Evolutionary conservation across 2,113 vertebrate genomes (phyloP), one percentile per base, ranked within the genome.

Genomic region (Gorsachius goisagi): DNA sequence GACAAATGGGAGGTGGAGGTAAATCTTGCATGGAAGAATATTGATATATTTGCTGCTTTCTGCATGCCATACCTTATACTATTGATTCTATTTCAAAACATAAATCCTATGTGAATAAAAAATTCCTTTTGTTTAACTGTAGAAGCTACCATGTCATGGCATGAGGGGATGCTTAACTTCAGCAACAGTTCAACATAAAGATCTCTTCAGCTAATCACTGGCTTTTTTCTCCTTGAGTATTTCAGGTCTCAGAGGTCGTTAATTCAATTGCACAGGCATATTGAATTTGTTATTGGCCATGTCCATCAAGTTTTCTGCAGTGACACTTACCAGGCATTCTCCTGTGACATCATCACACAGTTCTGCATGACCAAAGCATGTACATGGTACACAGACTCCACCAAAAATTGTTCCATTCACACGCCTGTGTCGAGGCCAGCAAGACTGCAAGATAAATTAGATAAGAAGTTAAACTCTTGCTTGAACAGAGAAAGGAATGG

Each of bases 261-360:
- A 88, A 32, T 66, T 71, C 60, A 94, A 49, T 55, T 82, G 53
- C 24, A 67, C 22, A 41, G n/a, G 5, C 68, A 26, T 78, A 77
- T 1, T 33, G 77, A 92, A 30, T 12, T 47, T 47, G 72, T 66
- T 49, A 47, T 32, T 64, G 74, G 67, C 15, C 39, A 24, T 28
- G 9, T 22, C 41, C 58, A 13, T 27, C 22, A 92, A 15, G 6
- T 55, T 62, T 37, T 22, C 39, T 55, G 30, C 3, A 60, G 50
- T 24, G n/a, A 56, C 64, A 97, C 96, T 98, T 97, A 99, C 99
- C 98, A 98, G 76, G 67, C 99, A 99, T 30, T 97, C 92, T 67
- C 98, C 99, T 3, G 98, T 98, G 87, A 98, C 14, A 73, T 98
- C 98, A 88, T 99, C 98, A 50, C 99, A 99, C 13, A 33, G 79